Evolutionary conservation across 2,113 vertebrate genomes (phyloP).

Genomic region (Gnathonemus echidnorhynchus): DNA sequence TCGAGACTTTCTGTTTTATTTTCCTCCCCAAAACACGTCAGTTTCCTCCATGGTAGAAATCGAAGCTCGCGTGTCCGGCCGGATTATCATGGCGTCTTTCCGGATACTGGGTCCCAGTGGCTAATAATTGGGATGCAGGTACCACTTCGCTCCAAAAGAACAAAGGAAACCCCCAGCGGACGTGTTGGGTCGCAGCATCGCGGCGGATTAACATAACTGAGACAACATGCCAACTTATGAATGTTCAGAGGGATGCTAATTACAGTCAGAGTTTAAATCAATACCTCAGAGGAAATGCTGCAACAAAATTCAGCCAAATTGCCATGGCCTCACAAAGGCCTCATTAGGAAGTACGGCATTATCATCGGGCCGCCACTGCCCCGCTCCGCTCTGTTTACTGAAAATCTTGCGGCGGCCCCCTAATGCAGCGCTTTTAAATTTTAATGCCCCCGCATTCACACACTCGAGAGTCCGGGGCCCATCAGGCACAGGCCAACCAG

Average conservation of each 20-base stretch:
- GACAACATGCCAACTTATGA: constrained; percentile 41
- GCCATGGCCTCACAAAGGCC: constrained; percentile 32
- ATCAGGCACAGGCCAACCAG: constrained; percentile 25
- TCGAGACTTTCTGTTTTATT: constrained; percentile 36
- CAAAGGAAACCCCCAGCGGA: constrained; percentile 38
- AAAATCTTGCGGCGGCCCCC: constrained; percentile 18
- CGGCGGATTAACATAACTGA: constrained; percentile 44
- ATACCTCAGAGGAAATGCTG: constrained; percentile 42
- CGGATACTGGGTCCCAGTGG: constrained; percentile 16
- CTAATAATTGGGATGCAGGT: constrained; percentile 44
- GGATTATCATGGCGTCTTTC: background rate
- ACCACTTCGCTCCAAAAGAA: constrained; percentile 30
- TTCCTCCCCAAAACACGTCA: constrained; percentile 32
- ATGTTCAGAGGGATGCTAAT: constrained; percentile 43
- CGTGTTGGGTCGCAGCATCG: constrained; percentile 32
- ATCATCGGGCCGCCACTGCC: background rate
- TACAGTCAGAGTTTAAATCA: constrained; percentile 46
- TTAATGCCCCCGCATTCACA: constrained; percentile 32
- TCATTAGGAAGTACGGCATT: constrained; percentile 25
- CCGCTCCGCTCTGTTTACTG: constrained; percentile 30
- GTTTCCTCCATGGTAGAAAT: constrained; percentile 24
- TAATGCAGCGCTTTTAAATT: constrained; percentile 35
- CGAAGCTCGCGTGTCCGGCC: constrained; percentile 14
- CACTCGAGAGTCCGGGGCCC: constrained; percentile 26
- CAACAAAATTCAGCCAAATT: constrained; percentile 39